Evolutionary conservation across 2,797 vertebrate genomes (phyloP), one percentile per base, ranked within the genome.

Genomic region (Catamblyrhynchus diadema): DNA sequence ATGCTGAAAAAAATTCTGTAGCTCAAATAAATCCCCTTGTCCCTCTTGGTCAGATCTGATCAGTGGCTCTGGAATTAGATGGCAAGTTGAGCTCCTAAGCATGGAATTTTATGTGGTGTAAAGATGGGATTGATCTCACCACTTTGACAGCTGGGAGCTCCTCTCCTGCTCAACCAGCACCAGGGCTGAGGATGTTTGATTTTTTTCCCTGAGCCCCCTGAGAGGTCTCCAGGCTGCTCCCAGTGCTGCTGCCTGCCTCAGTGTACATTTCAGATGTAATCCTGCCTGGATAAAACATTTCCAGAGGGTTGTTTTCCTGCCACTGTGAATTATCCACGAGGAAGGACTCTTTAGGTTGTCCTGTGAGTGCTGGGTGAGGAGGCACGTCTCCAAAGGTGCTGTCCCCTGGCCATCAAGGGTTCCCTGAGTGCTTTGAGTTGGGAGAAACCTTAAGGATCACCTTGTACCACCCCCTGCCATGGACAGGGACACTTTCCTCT

Each of bases 101-200:
- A 2, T 4, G 10, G 60, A 16, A 21, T 56, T 61, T 47, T 30
- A 2, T 15, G 1, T 12, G 32, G 3, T 23, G 6, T 14, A 1
- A 37, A 62, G 80, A 12, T 5, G 44, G 18, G 30, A 48, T 17
- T 42, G 21, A 62, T 35, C 35, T 59, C 51, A 30, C 10, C 9
- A 6, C 44, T 48, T 53, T 51, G 27, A 22, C 44, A 20, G 28
- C 5, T 8, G 11, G 35, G 59, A 25, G 33, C 8, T 18, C 30
- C 33, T 18, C 18, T 83, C 61, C 80, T 62, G 8, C 51, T n/a
- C 14, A 32, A 16, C 33, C 10, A 73, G 32, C 9, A 9, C 12
- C 9, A 24, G 50, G 13, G 37, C 32, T 44, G n/a, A 50, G 48
- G 24, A 13, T 5, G 20, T 50, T 50, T 28, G 48, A 28, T 18